These are phyloP conservation scores for Ictalurus furcatus DNA, from an alignment of 2,113 vertebrate genomes.

Conservation along the genomic window DNA sequence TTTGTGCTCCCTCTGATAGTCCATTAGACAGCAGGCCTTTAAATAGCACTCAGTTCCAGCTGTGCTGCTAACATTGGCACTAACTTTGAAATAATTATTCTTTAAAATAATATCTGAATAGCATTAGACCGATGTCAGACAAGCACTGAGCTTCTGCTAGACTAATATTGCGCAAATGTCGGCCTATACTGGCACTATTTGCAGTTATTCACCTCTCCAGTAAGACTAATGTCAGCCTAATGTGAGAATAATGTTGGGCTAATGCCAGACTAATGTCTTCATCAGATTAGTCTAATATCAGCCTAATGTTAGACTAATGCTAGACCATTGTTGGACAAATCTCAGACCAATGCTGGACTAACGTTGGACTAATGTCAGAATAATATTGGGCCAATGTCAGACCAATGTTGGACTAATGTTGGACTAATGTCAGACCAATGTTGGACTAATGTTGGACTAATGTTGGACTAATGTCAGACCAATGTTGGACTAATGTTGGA, in stretches of 20 bases:
- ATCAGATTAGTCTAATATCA: background rate
- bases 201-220: background rate
- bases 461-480: background rate
- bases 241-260: background rate
- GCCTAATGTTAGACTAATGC: background rate
- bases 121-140: background rate
- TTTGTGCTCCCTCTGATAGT: slow-evolving; percentile 3
- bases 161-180: background rate
- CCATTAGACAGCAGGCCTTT: slow-evolving; percentile 6
- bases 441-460: background rate
- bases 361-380: background rate
- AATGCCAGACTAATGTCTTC: background rate
- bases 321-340: background rate
- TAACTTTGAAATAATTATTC: background rate
- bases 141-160: background rate
- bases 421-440: no score
- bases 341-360: background rate
- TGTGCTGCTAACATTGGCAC: background rate
- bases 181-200: background rate
- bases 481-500: background rate
- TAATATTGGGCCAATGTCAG: background rate
- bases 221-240: background rate
- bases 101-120: background rate
- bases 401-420: background rate
- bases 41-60: background rate